Base-by-base conservation (phyloP, 2,888 invertebrate genomes). In the Agonopterix alstromeriana region DNA sequence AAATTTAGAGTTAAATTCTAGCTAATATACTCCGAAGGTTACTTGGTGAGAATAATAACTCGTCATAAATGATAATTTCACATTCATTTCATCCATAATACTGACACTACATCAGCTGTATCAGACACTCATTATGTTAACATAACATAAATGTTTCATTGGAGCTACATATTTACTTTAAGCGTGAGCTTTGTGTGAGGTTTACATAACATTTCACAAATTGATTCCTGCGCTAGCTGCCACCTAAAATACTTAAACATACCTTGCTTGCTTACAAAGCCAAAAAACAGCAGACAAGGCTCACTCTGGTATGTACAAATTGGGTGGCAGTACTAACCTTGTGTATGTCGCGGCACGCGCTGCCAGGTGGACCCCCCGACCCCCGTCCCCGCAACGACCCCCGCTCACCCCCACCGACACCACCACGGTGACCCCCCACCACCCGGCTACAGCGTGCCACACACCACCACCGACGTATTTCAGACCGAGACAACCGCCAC, bases 391-490 rank as follows among this genome's bases (percentile, higher is more conserved):
- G 51, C 57, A 82, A 9, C 75, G 84, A 82, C 73, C 82, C 60
- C 70, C 67, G 70, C 77, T 60, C 86, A 81, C 67, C 82, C 77
- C 55, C 85, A 82, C 76, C 85, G 84, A 70, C 85, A 84, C 74
- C 85, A 83, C 73, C 82, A 83, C 82, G 82, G 85, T 71, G 82
- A 81, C 68, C 60, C 65, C 46, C 51, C 60, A 56, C 51, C 54
- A 35, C 27, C 27, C 27, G 27, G 27, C 27, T 27, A 27, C 27
- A 59, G 58, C 65, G 65, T 77, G 75, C 75, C 83, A 75, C 75
- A 79, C 77, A 78, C 79, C 73, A 75, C 78, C 77, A 75, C 78
- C 77, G 77, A 83, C 80, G 81, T 81, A 76, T 84, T 84, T 84
- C 82, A 83, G 83, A 78, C 80, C 80, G 77, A 76, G 82, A 59